Percentiles rank a stretch among this genome's conserved stretches.
Conservation (phyloP, 2,888 invertebrate species). For the Seira sanloemensis region DNA sequence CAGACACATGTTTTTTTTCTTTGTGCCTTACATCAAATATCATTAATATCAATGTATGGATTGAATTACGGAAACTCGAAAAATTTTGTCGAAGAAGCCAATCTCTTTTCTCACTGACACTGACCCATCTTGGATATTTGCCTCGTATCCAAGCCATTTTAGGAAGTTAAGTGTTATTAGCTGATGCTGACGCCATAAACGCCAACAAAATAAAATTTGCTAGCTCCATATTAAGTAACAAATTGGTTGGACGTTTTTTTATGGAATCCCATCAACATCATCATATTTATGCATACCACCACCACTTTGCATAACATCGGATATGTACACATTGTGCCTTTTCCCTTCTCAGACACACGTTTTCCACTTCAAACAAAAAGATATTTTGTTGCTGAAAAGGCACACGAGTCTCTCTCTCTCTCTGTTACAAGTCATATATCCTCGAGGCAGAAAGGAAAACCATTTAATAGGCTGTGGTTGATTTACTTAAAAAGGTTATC, state of each 20-base stretch:
- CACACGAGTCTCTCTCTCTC: too few relatives aligned
- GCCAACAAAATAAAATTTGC: conserved; percentile 16
- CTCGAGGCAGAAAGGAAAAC: conserved; percentile 11
- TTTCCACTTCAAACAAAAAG: too few relatives aligned
- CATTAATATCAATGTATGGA: too few relatives aligned
- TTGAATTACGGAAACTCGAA: too few relatives aligned
- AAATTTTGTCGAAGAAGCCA: too few relatives aligned
- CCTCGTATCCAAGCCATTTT: conserved; percentile 3
- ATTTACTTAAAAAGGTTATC: conserved; percentile 31
- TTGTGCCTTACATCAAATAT: too few relatives aligned
- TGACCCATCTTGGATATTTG: too few relatives aligned
- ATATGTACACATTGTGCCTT: too few relatives aligned
- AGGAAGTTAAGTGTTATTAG: conserved; percentile 15
- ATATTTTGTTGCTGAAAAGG: too few relatives aligned
- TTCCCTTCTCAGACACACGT: too few relatives aligned
- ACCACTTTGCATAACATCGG: background rate
- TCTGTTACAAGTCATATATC: conserved; percentile 1
- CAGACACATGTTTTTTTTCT: too few relatives aligned
- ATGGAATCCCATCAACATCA: conserved; percentile 4
- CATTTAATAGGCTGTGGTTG: conserved; percentile 27
- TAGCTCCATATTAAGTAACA: conserved; percentile 23
- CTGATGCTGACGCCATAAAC: conserved; percentile 11
- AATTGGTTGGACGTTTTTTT: background rate
- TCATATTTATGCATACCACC: background rate
- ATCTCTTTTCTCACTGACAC: too few relatives aligned